These are phyloP conservation scores for Heliconius himera DNA, from an alignment of 1,140 invertebrate species.

Conservation along the genomic window DNA sequence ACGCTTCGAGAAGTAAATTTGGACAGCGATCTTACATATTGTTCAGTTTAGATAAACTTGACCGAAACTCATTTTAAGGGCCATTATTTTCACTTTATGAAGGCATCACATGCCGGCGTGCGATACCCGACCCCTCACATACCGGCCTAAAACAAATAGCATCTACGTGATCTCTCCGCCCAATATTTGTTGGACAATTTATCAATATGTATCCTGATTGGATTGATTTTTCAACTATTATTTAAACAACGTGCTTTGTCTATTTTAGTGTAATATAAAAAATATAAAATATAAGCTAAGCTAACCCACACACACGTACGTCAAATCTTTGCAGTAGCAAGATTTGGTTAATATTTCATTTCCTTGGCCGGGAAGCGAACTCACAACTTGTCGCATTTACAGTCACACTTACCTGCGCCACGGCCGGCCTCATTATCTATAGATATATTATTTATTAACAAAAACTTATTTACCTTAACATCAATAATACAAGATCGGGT, in stretches of 20 bases:
- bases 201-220: too few species aligned
- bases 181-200: constrained; percentile 12
- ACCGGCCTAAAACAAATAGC: constrained; percentile 20
- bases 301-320: too few species aligned
- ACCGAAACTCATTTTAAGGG: constrained; percentile 22
- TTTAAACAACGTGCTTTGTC: too few species aligned
- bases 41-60: constrained; percentile 27
- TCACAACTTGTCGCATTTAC: too few species aligned
- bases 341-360: too few species aligned
- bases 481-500: neutral
- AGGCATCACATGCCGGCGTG: constrained; percentile 19
- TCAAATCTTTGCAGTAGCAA: too few species aligned
- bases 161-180: constrained; percentile 6
- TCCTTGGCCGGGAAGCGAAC: too few species aligned
- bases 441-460: neutral
- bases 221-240: neutral
- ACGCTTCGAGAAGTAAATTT: neutral
- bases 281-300: too few species aligned
- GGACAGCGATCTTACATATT: neutral
- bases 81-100: constrained; percentile 39
- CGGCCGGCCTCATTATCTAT: too few species aligned
- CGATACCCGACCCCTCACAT: constrained; percentile 16
- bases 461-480: neutral
- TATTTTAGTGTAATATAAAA: too few species aligned
- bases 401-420: too few species aligned